phyloP scores from a whole-genome alignment of 2,797 vertebrate species.

The Macroramphosus scolopax region DNA sequence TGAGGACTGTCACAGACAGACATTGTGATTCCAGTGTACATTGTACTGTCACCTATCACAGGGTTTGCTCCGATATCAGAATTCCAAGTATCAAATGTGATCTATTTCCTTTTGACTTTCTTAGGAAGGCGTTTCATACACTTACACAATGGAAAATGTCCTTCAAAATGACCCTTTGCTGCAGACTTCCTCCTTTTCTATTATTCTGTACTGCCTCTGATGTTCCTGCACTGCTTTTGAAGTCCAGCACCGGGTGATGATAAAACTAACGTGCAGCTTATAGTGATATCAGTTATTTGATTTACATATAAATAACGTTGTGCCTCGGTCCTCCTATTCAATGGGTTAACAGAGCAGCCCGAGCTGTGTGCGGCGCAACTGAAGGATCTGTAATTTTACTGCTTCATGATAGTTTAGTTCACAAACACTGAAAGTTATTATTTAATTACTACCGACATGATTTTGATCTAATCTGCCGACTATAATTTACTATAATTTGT shows the following conservation, averaged over 20 bases:
- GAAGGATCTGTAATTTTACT: too few species aligned
- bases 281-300: not conserved
- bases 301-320: conserved; percentile 5
- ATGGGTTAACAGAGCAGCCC: too few species aligned
- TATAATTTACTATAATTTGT: too few species aligned
- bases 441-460: too few species aligned
- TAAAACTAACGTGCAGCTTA: too few species aligned
- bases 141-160: conserved; percentile 7
- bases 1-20: conserved; percentile 42
- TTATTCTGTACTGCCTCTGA: not conserved
- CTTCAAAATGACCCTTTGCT: not conserved
- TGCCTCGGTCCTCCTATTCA: not conserved
- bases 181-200: not conserved
- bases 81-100: conserved; percentile 10
- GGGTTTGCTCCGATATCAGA: not conserved
- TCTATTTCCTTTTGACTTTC: conserved; percentile 1
- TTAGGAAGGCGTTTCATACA: conserved; percentile 18
- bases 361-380: too few species aligned
- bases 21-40: conserved; percentile 27
- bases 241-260: too few species aligned
- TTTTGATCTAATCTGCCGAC: too few species aligned
- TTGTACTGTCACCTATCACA: not conserved
- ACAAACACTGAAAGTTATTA: too few species aligned
- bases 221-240: not conserved
- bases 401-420: too few species aligned